Evolutionary conservation across 2,113 vertebrate species (phyloP).

Genomic region (Mesocricetus auratus): DNA sequence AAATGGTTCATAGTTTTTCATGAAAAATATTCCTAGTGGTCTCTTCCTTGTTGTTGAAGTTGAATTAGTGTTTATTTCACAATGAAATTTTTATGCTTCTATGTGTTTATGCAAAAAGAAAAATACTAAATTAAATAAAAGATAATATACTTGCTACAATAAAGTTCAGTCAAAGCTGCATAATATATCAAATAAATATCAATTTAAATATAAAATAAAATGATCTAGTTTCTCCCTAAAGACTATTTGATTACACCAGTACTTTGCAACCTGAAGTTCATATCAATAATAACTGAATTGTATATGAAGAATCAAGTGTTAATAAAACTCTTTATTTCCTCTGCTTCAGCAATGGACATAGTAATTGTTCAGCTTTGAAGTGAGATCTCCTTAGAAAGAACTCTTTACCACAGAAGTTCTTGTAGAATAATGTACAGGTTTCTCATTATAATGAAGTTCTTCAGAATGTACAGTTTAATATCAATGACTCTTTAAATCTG

Average conservation of each 20-base stretch:
- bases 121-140: conserved; percentile 57
- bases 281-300: background rate
- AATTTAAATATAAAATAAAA: conserved; percentile 39
- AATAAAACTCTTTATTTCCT: conserved; percentile 12
- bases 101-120: background rate
- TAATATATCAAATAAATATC: background rate
- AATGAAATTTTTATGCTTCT: background rate
- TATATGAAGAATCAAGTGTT: background rate
- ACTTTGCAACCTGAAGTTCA: background rate
- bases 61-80: conserved; percentile 15
- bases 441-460: background rate
- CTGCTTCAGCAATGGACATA: background rate
- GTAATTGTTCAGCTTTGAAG: background rate
- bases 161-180: conserved; percentile 25
- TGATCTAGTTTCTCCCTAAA: background rate
- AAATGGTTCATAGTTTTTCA: background rate
- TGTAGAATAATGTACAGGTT: background rate
- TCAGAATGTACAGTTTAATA: background rate
- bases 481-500: no score
- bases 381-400: background rate
- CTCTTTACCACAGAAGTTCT: background rate
- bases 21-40: background rate
- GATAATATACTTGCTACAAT: background rate
- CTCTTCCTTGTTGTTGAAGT: conserved; percentile 26
- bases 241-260: background rate